These are phyloP conservation scores for Drosophila rellima DNA, from an alignment of 2,888 invertebrate genomes.

Conservation along the genomic window DNA sequence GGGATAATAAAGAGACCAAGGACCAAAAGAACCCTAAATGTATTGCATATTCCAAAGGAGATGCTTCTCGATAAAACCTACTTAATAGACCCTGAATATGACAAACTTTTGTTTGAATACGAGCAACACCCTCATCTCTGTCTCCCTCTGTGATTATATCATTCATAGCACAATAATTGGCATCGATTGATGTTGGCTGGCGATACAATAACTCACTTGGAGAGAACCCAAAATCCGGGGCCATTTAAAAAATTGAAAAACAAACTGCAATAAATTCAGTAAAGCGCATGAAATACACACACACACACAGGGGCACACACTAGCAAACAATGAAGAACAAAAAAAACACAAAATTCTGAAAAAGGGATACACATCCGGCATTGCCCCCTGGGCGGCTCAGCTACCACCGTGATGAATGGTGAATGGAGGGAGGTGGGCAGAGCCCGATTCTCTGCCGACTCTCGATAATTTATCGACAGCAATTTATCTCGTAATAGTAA, in stretches of 20 bases:
- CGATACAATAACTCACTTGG: conserved; percentile 61
- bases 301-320: conserved; percentile 3
- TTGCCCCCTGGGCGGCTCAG: conserved; percentile 43
- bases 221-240: conserved; percentile 37
- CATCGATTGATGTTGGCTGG: conserved; percentile 54
- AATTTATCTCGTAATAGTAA: conserved; percentile 83
- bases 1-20: neutral
- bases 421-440: conserved; percentile 14
- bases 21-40: neutral
- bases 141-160: conserved; percentile 8
- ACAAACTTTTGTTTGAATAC: neutral
- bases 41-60: neutral
- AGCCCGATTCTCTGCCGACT: conserved; percentile 53
- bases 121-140: conserved; percentile 7
- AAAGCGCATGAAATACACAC: conserved; percentile 41
- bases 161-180: conserved; percentile 54
- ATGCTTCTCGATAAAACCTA: neutral
- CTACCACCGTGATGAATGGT: conserved; percentile 18
- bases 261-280: conserved; percentile 79
- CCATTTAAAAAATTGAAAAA: conserved; percentile 77
- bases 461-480: conserved; percentile 83
- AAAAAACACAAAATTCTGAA: conserved; percentile 10
- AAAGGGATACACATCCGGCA: conserved; percentile 57
- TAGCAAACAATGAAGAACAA: conserved; percentile 20
- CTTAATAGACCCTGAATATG: conserved; percentile 3